A percentile compares a stretch with the other conserved stretches of the same genome.
Conservation (phyloP, 35 echinoderm and acorn worm species). For the Ophioderma brevispina region DNA sequence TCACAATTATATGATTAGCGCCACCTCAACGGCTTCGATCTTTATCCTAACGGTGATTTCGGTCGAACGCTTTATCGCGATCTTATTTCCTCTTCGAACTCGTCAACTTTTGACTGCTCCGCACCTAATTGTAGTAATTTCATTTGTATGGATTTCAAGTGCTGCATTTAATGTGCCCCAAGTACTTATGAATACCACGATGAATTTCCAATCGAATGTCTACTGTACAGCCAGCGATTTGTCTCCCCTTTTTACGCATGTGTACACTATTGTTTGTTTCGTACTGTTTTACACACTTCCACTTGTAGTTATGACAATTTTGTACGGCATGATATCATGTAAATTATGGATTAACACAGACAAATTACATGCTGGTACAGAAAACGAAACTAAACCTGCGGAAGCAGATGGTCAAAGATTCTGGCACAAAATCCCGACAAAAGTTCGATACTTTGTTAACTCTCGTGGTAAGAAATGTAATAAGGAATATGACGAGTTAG, state of each 20-base stretch:
- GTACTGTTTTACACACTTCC: conserved; percentile 65
- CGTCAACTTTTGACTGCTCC: conserved; percentile 58
- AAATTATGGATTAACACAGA: conserved; percentile 71
- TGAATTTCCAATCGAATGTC: neutral
- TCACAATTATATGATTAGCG: conserved; percentile 53
- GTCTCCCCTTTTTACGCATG: neutral
- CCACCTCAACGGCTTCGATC: conserved; percentile 73
- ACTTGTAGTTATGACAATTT: conserved; percentile 64
- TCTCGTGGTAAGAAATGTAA: neutral
- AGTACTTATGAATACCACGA: conserved; percentile 10
- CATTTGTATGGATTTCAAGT: conserved; percentile 68
- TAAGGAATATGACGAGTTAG: neutral
- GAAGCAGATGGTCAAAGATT: neutral
- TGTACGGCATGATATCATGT: conserved; percentile 74
- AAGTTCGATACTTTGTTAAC: neutral
- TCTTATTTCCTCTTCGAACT: conserved; percentile 70
- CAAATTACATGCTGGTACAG: neutral
- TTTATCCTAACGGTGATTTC: conserved; percentile 82
- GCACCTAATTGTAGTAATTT: conserved; percentile 57
- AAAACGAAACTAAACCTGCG: neutral
- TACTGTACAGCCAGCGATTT: neutral
- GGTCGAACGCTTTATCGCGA: conserved; percentile 86
- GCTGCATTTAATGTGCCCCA: conserved; percentile 39
- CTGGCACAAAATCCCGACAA: neutral
- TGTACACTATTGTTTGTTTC: conserved; percentile 28